Base-by-base conservation (phyloP, 2,797 vertebrate genomes). In the Thripadectes ignobilis region DNA sequence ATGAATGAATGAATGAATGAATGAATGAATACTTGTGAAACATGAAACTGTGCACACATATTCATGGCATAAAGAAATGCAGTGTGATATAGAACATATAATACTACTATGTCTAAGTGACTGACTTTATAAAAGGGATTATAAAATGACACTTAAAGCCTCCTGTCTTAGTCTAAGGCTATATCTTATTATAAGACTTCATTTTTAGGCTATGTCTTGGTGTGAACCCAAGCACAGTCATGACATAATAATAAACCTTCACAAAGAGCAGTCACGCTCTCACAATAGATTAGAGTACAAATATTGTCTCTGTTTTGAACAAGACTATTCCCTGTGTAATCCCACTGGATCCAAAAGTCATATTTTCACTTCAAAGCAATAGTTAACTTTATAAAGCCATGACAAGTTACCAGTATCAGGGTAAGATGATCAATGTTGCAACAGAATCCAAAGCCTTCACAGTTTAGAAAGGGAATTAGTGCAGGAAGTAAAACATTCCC, bases 401-500 rank as follows among this genome's bases (percentile, higher is more conserved):
- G 4, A 67, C 61, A 48, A 49, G 15, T 49, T 54, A 48, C n/a
- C 34, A 63, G 39, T 49, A 82, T 32, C 41, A 32, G 4, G 45
- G 21, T 55, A 71, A 94, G 84, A 80, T 22, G 8, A 74, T 80
- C 68, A 32, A 46, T 87, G 74, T 4, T 80, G 46, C 61, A 85
- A 81, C 8, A 66, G 18, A 20, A 7, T 34, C 18, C 15, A 13
- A 43, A 71, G 26, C 7, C 38, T 36, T 66, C 39, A 36, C 6
- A 26, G 41, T 75, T 77, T 19, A 89, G 69, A 83, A 74, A 59
- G 34, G 30, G 46, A 46, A 87, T 63, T 75, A 61, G 62, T 18
- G 19, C 80, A 92, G 88, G 74, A 94, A 94, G 73, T 52, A 88
- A 61, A 92, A 75, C 55, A 67, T 90, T 78, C 69, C 90, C 63